phyloP scores from a whole-genome alignment of 2,888 invertebrate genomes.

The Heliconius charithonia region DNA sequence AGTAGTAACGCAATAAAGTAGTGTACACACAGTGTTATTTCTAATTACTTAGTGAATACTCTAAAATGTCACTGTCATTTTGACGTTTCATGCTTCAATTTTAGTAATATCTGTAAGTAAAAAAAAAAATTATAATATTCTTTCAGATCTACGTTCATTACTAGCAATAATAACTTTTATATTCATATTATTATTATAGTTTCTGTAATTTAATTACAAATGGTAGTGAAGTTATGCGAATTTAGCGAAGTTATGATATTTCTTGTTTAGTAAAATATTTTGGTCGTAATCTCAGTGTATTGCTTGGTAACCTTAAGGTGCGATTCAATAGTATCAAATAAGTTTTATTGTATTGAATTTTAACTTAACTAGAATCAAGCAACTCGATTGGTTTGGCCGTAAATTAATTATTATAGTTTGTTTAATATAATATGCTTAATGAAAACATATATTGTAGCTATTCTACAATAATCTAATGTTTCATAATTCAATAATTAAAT shows the following conservation, averaged over 20 bases:
- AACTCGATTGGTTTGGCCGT: conserved; percentile 2
- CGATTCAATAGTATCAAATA: conserved; percentile 31
- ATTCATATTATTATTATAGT: not conserved
- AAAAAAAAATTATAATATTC: too few relatives aligned
- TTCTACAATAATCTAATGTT: conserved; percentile 1
- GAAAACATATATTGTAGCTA: not conserved
- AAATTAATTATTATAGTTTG: not conserved
- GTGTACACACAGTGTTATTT: conserved; percentile 25
- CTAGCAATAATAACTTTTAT: conserved; percentile 6
- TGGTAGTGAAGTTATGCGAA: conserved; percentile 11
- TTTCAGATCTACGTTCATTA: conserved; percentile 8
- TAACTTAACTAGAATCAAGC: not conserved
- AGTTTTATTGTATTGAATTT: conserved; percentile 17
- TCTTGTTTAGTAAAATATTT: conserved; percentile 29
- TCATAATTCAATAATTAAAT: not conserved
- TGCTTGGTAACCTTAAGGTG: conserved; percentile 33
- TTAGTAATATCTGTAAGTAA: not conserved
- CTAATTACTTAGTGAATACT: conserved; percentile 6
- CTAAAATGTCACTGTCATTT: conserved; percentile 3
- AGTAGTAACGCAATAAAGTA: conserved; percentile 31
- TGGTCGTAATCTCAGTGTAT: conserved; percentile 33
- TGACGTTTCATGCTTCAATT: not conserved
- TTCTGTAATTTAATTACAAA: conserved; percentile 28
- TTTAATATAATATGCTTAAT: not conserved
- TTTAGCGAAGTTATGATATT: conserved; percentile 24